phyloP scores from a whole-genome alignment of 2,888 invertebrate genomes.

The Priapulus caudatus region DNA sequence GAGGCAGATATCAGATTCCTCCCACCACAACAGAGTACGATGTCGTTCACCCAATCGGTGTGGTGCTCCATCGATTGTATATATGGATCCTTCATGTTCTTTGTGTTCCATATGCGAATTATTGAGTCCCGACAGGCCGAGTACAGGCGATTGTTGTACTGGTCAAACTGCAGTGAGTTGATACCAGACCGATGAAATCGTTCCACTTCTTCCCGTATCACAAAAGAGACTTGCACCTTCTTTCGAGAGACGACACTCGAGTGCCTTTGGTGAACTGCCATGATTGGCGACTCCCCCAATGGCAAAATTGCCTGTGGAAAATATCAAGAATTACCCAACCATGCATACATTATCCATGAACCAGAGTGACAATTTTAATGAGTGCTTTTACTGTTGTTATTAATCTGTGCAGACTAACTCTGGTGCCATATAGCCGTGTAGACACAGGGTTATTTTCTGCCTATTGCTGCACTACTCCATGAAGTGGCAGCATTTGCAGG shows the following conservation, averaged over 20 bases:
- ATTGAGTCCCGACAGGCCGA: conserved; percentile 95
- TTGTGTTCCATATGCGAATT: conserved; percentile 63
- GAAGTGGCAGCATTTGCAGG: too few relatives aligned
- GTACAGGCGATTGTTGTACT: conserved; percentile 71
- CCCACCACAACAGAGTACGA: conserved; percentile 91
- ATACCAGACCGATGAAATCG: conserved; percentile 86
- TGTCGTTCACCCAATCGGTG: conserved; percentile 99
- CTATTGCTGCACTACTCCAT: too few relatives aligned
- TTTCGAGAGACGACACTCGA: background rate
- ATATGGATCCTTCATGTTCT: conserved; percentile 53
- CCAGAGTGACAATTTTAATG: too few relatives aligned
- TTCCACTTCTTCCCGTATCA: conserved; percentile 91
- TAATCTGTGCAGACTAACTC: too few relatives aligned
- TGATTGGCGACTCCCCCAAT: too few relatives aligned
- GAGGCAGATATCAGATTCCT: conserved; percentile 96
- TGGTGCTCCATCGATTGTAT: conserved; percentile 98
- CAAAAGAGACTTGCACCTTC: conserved; percentile 78
- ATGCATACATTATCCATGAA: too few relatives aligned
- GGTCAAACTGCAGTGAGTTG: conserved; percentile 86
- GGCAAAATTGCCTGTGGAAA: too few relatives aligned
- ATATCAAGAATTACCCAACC: too few relatives aligned
- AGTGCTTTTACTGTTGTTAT: too few relatives aligned
- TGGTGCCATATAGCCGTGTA: too few relatives aligned
- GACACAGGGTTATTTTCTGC: too few relatives aligned
- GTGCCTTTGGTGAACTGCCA: background rate